These are phyloP conservation scores for Eudemis profundana DNA, from an alignment of 2,888 invertebrate species.

Conservation along the genomic window DNA sequence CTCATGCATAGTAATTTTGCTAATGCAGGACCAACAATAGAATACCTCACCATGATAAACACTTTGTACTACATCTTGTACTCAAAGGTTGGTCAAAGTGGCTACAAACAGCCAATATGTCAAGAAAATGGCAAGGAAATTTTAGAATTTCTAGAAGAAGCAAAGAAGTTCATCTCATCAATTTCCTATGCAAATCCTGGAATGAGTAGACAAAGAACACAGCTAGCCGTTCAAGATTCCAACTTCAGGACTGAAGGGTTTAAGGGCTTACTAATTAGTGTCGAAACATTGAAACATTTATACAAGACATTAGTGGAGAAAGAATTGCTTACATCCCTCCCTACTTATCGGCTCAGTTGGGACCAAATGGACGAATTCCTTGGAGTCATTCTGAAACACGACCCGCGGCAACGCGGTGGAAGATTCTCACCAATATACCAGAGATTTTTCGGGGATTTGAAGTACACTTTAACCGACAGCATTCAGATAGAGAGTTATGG, in stretches of 20 bases:
- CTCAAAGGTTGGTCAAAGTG: conserved; percentile 15
- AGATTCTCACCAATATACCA: conserved; percentile 16
- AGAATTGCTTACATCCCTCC: background rate
- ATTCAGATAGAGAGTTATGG: conserved; percentile 9
- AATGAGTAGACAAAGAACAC: background rate
- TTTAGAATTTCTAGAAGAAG: conserved; percentile 23
- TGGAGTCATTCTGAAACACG: conserved; percentile 14
- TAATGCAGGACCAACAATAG: conserved; percentile 15
- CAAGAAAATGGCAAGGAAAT: conserved; percentile 26
- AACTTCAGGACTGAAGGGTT: conserved; percentile 17
- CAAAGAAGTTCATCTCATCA: conserved; percentile 22
- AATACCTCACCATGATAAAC: conserved; percentile 26
- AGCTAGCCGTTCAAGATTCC: conserved; percentile 17
- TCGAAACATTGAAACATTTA: conserved; percentile 25
- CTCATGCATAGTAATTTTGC: conserved; percentile 3
- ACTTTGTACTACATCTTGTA: conserved; percentile 23
- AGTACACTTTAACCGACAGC: conserved; percentile 10
- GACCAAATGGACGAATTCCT: conserved; percentile 24
- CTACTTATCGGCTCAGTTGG: conserved; percentile 12
- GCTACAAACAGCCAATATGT: conserved; percentile 13
- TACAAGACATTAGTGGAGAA: conserved; percentile 24
- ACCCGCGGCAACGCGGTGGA: conserved; percentile 5
- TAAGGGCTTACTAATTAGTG: conserved; percentile 20
- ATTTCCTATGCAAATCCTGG: conserved; percentile 12
- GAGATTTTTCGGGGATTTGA: conserved; percentile 17